Percentiles rank a stretch among this genome's conserved stretches.
Evolutionary conservation across 2,797 vertebrate genomes (phyloP).

Genomic region (Myiotriccus ornatus): DNA sequence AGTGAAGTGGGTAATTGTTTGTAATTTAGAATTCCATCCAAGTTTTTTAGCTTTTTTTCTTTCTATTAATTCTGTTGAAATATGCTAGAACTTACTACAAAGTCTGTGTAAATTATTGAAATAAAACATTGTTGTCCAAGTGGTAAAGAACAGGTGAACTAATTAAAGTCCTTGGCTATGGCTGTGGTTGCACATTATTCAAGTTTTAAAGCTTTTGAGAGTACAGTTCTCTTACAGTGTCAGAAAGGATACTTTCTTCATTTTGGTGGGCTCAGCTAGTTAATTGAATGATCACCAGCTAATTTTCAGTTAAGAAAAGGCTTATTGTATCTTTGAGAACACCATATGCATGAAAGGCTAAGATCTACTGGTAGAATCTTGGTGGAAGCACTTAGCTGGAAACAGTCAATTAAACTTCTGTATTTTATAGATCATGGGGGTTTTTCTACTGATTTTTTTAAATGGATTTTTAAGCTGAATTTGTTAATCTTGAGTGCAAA

Average conservation of each 20-base stretch:
- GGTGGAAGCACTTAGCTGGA: background rate
- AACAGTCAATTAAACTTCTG: background rate
- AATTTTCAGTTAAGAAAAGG: background rate
- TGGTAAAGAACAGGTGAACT: background rate
- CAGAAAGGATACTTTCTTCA: background rate
- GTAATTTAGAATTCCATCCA: background rate
- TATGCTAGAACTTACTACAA: background rate
- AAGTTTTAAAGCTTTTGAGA: background rate
- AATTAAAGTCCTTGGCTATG: background rate
- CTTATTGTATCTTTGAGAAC: background rate
- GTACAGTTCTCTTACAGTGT: background rate
- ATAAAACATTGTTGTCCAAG: background rate
- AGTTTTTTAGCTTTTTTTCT: background rate
- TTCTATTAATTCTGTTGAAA: background rate
- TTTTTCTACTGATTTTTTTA: background rate
- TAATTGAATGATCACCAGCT: background rate
- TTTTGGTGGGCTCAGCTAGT: background rate
- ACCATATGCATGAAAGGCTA: background rate
- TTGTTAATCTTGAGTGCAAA: background rate
- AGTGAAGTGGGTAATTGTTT: background rate
- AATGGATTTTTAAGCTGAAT: background rate
- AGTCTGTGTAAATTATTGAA: background rate
- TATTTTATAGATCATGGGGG: background rate
- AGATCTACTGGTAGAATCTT: background rate
- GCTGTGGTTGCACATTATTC: background rate